Evolutionary conservation across 2,888 invertebrate species (phyloP).

Genomic region (Coleophora flavipennella): DNA sequence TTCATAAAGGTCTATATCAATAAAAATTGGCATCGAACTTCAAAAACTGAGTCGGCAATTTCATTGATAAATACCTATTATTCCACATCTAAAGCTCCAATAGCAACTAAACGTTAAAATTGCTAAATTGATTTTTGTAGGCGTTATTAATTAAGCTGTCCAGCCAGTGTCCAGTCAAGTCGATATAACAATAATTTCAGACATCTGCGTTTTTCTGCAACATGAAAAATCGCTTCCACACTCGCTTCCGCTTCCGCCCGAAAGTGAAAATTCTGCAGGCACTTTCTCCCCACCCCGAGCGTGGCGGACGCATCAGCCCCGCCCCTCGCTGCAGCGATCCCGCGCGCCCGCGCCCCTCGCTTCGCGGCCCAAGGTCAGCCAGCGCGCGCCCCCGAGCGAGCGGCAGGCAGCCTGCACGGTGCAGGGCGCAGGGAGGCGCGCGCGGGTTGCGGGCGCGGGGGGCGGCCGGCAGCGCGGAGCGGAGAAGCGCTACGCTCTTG

Average conservation of each 20-base stretch:
- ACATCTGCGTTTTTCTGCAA: not conserved
- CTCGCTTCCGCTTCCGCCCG: slow-evolving; percentile 50
- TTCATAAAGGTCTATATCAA: too few relatives aligned
- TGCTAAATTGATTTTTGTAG: too few relatives aligned
- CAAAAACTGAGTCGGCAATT: too few relatives aligned
- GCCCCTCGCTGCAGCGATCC: slow-evolving; percentile 41
- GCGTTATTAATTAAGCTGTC: too few relatives aligned
- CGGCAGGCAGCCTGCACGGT: slow-evolving; percentile 12
- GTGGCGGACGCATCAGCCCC: slow-evolving; percentile 32
- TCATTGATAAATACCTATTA: too few relatives aligned
- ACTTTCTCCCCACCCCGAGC: slow-evolving; percentile 65
- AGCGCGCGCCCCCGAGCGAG: slow-evolving; percentile 29
- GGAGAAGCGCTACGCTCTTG: slow-evolving; percentile 74
- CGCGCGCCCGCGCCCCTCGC: slow-evolving; percentile 22
- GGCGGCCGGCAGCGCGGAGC: slow-evolving; percentile 27
- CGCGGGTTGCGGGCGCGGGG: slow-evolving; percentile 46
- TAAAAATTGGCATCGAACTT: too few relatives aligned
- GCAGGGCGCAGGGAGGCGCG: slow-evolving; percentile 9
- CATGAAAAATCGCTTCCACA: slow-evolving; percentile 25
- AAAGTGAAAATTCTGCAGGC: slow-evolving; percentile 67
- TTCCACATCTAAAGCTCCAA: too few relatives aligned
- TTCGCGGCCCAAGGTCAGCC: slow-evolving; percentile 36
- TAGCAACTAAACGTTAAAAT: too few relatives aligned
- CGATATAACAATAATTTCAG: too few relatives aligned
- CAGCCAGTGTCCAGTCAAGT: too few relatives aligned